phyloP scores from a whole-genome alignment of 2,888 invertebrate species.

The Drosophila algonquin region DNA sequence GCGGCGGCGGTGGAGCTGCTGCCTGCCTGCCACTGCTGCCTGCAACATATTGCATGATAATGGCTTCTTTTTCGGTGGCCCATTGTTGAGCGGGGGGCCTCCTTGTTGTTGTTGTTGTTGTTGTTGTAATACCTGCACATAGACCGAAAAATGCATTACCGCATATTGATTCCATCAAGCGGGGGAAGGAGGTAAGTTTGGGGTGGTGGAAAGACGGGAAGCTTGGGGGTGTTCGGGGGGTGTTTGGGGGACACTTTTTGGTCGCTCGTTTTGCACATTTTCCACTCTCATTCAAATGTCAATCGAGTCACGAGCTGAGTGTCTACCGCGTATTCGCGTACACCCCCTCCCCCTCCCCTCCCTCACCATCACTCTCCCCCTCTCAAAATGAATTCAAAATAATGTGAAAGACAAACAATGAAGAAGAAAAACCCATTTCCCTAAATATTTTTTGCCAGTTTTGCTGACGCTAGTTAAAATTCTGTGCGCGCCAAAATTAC shows the following conservation, averaged over 20 bases:
- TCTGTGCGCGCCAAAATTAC: slow-evolving; percentile 12
- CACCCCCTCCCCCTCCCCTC: slow-evolving; percentile 2
- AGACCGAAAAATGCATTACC: slow-evolving; percentile 63
- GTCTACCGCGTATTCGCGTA: slow-evolving; percentile 32
- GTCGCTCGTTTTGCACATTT: slow-evolving; percentile 66
- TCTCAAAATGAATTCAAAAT: slow-evolving; percentile 43
- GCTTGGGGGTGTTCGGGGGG: no score
- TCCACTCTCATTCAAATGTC: slow-evolving; percentile 76
- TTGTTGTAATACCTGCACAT: slow-evolving; percentile 59
- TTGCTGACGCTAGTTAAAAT: slow-evolving; percentile 2
- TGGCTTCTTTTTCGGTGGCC: slow-evolving; percentile 51
- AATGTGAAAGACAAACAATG: slow-evolving; percentile 45
- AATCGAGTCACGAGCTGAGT: slow-evolving; percentile 73
- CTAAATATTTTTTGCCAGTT: slow-evolving; percentile 51
- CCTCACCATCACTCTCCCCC: background rate
- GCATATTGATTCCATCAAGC: slow-evolving; percentile 66
- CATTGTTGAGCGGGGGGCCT: slow-evolving; percentile 1
- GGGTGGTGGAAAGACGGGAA: no score
- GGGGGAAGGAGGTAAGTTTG: background rate
- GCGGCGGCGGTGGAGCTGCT: slow-evolving; percentile 13
- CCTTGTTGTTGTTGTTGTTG: background rate
- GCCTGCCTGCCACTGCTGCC: slow-evolving; percentile 25
- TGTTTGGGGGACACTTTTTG: slow-evolving; percentile 20
- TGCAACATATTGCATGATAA: slow-evolving; percentile 58
- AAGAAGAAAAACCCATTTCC: slow-evolving; percentile 59